Conservation (phyloP, 2,797 vertebrate genomes). For the Sylvia borin region DNA sequence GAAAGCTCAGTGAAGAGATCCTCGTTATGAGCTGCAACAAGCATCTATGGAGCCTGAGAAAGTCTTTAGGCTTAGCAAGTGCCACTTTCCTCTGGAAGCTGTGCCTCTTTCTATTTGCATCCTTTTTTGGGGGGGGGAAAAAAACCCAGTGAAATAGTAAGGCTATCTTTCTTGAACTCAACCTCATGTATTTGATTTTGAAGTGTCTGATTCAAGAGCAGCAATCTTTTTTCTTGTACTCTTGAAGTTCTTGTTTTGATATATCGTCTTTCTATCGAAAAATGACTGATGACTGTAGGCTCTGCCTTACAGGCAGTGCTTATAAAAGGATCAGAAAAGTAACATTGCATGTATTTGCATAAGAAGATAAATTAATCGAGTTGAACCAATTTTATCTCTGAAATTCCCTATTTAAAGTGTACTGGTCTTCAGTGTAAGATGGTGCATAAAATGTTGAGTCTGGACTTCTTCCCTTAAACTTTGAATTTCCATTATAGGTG, state of each 20-base stretch:
- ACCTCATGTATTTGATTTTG: conserved; percentile 12
- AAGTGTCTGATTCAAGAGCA: conserved; percentile 1
- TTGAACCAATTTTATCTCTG: neutral
- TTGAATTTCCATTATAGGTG: neutral
- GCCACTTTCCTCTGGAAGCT: neutral
- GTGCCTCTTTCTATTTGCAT: neutral
- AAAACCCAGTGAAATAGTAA: neutral
- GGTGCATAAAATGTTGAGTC: neutral
- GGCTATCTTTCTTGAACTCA: neutral
- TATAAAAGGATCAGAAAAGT: conserved; percentile 46
- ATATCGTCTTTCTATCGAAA: conserved; percentile 25
- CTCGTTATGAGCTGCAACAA: neutral
- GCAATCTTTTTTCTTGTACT: neutral
- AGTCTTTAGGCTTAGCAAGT: neutral
- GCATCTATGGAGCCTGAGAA: neutral
- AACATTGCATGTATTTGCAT: neutral
- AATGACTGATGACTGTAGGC: conserved; percentile 35
- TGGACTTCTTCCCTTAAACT: neutral
- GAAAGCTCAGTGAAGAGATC: neutral
- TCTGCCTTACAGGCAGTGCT: conserved; percentile 11
- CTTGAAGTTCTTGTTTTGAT: conserved; percentile 8
- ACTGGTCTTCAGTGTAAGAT: neutral
- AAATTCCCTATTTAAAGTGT: neutral
- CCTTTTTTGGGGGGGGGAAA: neutral
- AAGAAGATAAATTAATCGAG: conserved; percentile 9